phyloP scores from a whole-genome alignment of 2,797 vertebrate species.

The Tokudaia tokunoshimensis region DNA sequence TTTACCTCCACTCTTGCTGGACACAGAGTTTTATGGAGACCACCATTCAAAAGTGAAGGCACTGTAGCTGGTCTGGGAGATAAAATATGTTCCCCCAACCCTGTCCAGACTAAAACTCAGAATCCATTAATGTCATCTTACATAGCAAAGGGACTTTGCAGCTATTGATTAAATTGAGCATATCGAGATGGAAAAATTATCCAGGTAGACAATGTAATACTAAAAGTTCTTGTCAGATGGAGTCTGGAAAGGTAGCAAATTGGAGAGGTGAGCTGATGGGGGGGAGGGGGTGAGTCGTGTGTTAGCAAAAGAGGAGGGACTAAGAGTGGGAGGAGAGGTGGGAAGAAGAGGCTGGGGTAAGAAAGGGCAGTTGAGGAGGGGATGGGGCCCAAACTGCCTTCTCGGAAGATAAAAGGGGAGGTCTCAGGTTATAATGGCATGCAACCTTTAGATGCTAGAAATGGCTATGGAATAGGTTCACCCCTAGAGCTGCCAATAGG shows the following conservation, averaged over 20 bases:
- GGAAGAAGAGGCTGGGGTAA: background rate
- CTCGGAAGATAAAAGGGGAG: background rate
- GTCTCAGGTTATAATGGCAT: background rate
- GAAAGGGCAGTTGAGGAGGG: background rate
- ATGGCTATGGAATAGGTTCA: background rate
- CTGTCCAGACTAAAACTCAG: background rate
- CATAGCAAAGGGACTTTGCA: background rate
- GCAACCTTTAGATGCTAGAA: background rate
- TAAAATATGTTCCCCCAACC: background rate
- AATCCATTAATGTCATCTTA: background rate
- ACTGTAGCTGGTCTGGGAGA: background rate
- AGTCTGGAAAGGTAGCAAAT: background rate
- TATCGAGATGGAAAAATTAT: background rate
- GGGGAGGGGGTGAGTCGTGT: too few relatives aligned
- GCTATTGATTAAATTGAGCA: background rate
- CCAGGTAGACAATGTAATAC: background rate
- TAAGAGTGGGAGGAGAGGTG: too few relatives aligned
- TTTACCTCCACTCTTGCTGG: background rate
- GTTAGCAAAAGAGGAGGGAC: too few relatives aligned
- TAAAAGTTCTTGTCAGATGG: background rate
- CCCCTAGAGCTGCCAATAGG: background rate
- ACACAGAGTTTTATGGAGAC: background rate
- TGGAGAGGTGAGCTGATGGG: background rate
- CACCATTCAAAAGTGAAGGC: background rate
- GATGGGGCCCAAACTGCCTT: background rate